Base-by-base conservation (phyloP, 1,140 invertebrate genomes). In the Caenorhabditis remanei region DNA sequence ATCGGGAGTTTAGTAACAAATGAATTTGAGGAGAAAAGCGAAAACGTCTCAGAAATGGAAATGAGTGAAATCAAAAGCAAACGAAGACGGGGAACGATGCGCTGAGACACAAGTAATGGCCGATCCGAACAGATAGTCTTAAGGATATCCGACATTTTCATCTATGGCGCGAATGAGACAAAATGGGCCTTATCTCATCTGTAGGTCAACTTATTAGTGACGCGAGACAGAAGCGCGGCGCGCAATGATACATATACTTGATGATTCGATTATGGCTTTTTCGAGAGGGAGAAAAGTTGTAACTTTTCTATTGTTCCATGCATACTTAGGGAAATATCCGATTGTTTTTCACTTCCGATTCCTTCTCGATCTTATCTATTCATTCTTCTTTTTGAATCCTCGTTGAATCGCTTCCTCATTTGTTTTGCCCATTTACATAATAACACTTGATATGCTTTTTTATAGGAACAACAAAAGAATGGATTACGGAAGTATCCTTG, bases 401-500 rank as follows among this genome's bases (percentile, higher is more conserved):
- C 9, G 46, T 46, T 21, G 65, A 71, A 46, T 71, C n/a, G 16
- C 7, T 32, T 43, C 46, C 46, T 79, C 43, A 79, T 43, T 48
- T 75, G 41, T 8, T 79, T 79, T 14, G 21, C n/a, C 71, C 46
- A 79, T 79, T 79, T 79, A 79, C 71, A 79, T 79, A 79, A 79
- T 50, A 79, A 71, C 43, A 71, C 65, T 71, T 71, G 65, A 48
- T 71, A 71, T 46, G 65, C 43, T 21, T 71, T 71, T 71, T 79
- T 79, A 13, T 79, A 50, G 46, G 46, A 79, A 79, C 71, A 50
- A 79, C 40, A 79, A 79, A 40, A 40, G 41, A 43, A 79, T 79
- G 71, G 71, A 50, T 79, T 79, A 79, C 71, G 71, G 71, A 79
- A 79, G 46, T 79, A 79, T 79, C n/a, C 71, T 79, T 24, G 71